phyloP scores from a whole-genome alignment of 2,113 vertebrate species.

The Trochalopteron elliotii region DNA sequence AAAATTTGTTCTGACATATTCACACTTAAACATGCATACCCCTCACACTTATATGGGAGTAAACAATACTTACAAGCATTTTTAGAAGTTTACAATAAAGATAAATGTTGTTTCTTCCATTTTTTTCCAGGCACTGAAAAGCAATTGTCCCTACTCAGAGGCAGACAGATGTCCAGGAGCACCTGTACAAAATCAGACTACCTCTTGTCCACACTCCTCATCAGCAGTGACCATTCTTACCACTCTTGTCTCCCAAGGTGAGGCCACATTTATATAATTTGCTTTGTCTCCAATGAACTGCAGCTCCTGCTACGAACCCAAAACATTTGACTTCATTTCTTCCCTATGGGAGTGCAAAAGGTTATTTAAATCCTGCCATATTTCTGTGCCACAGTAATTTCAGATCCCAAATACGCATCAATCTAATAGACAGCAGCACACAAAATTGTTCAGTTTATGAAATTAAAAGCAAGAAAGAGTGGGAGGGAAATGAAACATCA shows the following conservation, averaged over 20 bases:
- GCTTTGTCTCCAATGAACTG: not conserved
- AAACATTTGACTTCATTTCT: not conserved
- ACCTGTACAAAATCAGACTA: not conserved
- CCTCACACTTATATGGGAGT: not conserved
- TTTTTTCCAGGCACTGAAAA: not conserved
- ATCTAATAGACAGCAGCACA: not conserved
- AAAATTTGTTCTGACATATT: not conserved
- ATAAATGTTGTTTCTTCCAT: not conserved
- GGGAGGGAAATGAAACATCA: not conserved
- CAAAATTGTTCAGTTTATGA: not conserved
- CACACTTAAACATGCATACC: not conserved
- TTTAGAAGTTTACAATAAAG: not conserved
- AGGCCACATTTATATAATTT: not conserved
- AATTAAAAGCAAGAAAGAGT: not conserved
- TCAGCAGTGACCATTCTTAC: not conserved
- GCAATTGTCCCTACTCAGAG: not conserved
- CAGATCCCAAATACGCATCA: not conserved
- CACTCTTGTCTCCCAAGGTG: not conserved
- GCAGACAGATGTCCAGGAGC: not conserved
- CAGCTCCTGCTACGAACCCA: not conserved
- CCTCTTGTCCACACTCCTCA: not conserved
- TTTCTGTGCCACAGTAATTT: not conserved
- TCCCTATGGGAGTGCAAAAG: not conserved
- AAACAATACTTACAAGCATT: not conserved
- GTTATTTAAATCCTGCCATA: not conserved